These are phyloP conservation scores for Ichneumon xanthorius DNA, from an alignment of 2,888 invertebrate genomes.

Conservation along the genomic window DNA sequence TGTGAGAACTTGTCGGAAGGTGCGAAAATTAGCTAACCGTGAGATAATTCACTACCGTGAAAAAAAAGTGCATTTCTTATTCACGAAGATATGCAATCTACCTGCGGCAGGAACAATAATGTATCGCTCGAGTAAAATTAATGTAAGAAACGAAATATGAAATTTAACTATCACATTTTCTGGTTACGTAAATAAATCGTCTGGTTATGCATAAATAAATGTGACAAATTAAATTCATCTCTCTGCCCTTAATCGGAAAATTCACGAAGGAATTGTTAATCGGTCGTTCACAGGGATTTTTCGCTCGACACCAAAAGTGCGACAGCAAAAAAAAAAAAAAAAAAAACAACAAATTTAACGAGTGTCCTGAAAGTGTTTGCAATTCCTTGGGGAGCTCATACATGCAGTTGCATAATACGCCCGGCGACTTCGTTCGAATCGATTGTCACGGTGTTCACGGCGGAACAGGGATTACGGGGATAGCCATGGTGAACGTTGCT, in stretches of 20 bases:
- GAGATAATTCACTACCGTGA: not conserved
- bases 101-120: too few relatives aligned
- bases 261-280: not conserved
- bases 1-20: slow-evolving; percentile 20
- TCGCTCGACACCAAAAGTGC: not conserved
- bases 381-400: slow-evolving; percentile 6
- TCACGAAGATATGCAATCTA: too few relatives aligned
- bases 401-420: slow-evolving; percentile 26
- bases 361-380: slow-evolving; percentile 10
- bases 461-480: not conserved
- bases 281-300: not conserved
- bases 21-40: not conserved
- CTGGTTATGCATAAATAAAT: too few relatives aligned
- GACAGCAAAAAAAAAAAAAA: too few relatives aligned
- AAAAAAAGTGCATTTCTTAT: not conserved
- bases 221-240: too few relatives aligned
- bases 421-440: slow-evolving; percentile 31
- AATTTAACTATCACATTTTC: too few relatives aligned
- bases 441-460: slow-evolving; percentile 25
- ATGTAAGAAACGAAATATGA: too few relatives aligned
- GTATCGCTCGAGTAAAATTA: too few relatives aligned
- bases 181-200: too few relatives aligned
- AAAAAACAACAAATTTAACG: slow-evolving; percentile 1
- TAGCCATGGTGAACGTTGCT: not conserved
- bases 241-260: not conserved